A percentile compares a stretch with the other conserved stretches of the same genome.
These are phyloP conservation scores for Lordiphosa mommai DNA, from an alignment of 1,140 invertebrate species.

Conservation along the genomic window DNA sequence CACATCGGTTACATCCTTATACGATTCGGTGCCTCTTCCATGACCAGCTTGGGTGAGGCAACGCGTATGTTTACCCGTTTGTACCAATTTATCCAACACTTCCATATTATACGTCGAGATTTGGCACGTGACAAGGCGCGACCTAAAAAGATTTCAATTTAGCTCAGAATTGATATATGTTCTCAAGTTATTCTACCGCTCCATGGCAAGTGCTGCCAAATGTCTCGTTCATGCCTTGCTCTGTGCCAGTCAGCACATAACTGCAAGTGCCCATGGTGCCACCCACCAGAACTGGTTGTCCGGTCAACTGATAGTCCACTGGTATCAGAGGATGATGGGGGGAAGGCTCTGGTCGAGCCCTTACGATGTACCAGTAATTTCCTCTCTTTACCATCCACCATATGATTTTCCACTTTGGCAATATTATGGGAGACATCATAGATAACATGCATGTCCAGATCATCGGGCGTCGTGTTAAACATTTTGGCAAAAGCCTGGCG, in stretches of 20 bases:
- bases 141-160: slow-evolving; percentile 82
- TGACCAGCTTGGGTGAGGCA: slow-evolving; percentile 99
- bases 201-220: slow-evolving; percentile 99
- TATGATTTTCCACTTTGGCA: slow-evolving; percentile 98
- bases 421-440: slow-evolving; percentile 99
- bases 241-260: slow-evolving; percentile 98
- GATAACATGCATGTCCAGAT: slow-evolving; percentile 99
- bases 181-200: slow-evolving; percentile 86
- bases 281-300: slow-evolving; percentile 99
- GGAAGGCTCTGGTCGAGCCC: slow-evolving; percentile 99
- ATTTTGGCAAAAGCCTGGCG: slow-evolving; percentile 99
- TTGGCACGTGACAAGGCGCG: slow-evolving; percentile 98
- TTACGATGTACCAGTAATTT: slow-evolving; percentile 98
- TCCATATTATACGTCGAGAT: slow-evolving; percentile 95
- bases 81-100: slow-evolving; percentile 92
- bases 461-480: slow-evolving; percentile 97
- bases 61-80: slow-evolving; percentile 97
- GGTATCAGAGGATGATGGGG: slow-evolving; percentile 99
- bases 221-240: slow-evolving; percentile 98
- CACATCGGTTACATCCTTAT: slow-evolving; percentile 99
- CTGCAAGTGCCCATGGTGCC: slow-evolving; percentile 99
- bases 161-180: not conserved
- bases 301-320: slow-evolving; percentile 98
- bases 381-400: slow-evolving; percentile 96
- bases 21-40: slow-evolving; percentile 99